These are phyloP conservation scores for Cydia fagiglandana DNA, from an alignment of 1,140 invertebrate genomes.

Conservation along the genomic window DNA sequence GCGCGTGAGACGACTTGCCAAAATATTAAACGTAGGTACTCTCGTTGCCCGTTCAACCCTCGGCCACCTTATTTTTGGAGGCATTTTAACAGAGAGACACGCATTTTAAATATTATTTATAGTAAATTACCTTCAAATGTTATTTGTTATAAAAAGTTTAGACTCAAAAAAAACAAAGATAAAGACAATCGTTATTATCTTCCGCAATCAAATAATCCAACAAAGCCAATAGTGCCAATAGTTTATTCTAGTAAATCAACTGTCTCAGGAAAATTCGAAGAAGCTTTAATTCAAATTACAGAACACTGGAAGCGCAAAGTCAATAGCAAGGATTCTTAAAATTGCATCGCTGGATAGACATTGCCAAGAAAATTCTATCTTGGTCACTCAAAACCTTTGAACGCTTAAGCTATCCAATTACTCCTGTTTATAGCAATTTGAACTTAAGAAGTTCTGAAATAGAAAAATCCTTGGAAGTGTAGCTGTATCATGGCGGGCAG, in stretches of 20 bases:
- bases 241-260: neutral
- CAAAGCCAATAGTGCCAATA: neutral
- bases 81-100: neutral
- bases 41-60: slow-evolving; percentile 39
- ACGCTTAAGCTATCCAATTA: neutral
- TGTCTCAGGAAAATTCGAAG: neutral
- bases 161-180: neutral
- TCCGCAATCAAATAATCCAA: neutral
- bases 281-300: slow-evolving; percentile 10
- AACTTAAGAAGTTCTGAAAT: neutral
- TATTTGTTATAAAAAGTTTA: too few species aligned
- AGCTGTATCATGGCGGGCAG: slow-evolving; percentile 70
- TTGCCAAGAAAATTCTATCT: slow-evolving; percentile 12
- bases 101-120: neutral
- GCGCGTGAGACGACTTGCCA: slow-evolving; percentile 76
- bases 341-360: slow-evolving; percentile 16
- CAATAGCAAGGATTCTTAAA: neutral
- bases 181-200: neutral
- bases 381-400: slow-evolving; percentile 19
- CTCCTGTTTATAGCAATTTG: slow-evolving; percentile 19
- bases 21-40: slow-evolving; percentile 75
- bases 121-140: too few species aligned
- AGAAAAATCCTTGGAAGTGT: slow-evolving; percentile 65
- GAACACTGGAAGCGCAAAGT: slow-evolving; percentile 12
- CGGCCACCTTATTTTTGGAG: neutral